These are phyloP conservation scores for Gymnothorax javanicus DNA, from an alignment of 2,797 vertebrate genomes.

Conservation along the genomic window DNA sequence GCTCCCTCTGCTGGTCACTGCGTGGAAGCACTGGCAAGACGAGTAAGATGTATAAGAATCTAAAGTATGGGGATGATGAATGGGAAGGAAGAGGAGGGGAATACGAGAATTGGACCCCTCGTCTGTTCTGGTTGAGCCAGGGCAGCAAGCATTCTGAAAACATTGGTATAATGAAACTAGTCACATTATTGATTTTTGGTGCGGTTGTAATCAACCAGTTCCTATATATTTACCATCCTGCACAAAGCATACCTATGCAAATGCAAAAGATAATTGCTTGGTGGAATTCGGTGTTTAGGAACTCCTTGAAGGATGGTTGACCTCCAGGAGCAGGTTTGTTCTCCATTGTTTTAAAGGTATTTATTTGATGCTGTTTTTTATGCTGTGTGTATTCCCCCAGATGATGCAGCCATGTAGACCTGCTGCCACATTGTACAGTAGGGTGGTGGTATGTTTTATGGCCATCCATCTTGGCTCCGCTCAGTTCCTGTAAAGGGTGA, in stretches of 20 bases:
- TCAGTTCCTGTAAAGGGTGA: slow-evolving; percentile 3
- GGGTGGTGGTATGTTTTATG: background rate
- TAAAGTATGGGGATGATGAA: background rate
- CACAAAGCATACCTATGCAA: no score
- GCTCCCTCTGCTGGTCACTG: slow-evolving; percentile 29
- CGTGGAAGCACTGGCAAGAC: background rate
- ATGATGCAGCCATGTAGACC: background rate
- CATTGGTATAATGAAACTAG: slow-evolving; percentile 6
- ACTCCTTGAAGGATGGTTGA: no score
- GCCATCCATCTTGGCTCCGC: background rate
- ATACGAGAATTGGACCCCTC: background rate
- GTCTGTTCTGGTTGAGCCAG: background rate
- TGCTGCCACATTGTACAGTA: background rate
- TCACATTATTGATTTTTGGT: background rate
- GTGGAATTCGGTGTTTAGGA: no score
- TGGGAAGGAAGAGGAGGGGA: background rate
- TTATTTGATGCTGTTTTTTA: slow-evolving; percentile 18
- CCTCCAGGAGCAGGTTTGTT: no score
- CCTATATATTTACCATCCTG: no score
- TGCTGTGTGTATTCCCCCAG: background rate
- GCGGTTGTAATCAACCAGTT: no score
- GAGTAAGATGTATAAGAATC: background rate
- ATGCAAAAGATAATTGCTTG: no score
- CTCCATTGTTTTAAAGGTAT: background rate
- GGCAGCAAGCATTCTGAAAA: background rate